Conservation (phyloP, 1,140 invertebrate species). For the Zophobas atratus region DNA sequence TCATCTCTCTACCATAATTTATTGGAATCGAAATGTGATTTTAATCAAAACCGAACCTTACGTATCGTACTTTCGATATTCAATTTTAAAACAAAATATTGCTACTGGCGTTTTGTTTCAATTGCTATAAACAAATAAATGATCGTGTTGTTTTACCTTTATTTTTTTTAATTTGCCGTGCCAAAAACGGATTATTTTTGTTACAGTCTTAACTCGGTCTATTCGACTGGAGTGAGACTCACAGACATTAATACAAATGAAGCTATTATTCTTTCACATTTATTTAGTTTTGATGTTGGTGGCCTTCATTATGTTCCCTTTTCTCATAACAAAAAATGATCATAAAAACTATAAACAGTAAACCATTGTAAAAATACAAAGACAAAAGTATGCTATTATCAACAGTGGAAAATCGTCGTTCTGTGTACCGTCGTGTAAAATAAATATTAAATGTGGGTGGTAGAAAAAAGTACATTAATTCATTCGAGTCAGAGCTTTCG, state of each 20-base stretch:
- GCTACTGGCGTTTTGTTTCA: neutral
- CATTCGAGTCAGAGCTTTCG: too few species aligned
- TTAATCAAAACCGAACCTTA: conserved; percentile 20
- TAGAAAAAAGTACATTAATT: too few species aligned
- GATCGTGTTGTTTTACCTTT: neutral
- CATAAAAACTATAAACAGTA: conserved; percentile 1
- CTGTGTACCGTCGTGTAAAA: neutral
- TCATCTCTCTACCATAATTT: conserved; percentile 4
- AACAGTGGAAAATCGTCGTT: neutral
- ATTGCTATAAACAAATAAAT: neutral
- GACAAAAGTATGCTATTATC: neutral
- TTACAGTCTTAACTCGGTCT: neutral
- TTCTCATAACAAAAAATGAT: neutral
- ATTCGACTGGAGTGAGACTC: neutral
- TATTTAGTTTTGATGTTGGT: neutral
- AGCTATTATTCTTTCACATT: neutral
- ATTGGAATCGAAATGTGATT: conserved; percentile 22
- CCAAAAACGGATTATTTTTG: too few species aligned
- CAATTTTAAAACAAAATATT: conserved; percentile 5
- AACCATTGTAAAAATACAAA: conserved; percentile 3
- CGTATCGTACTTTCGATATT: neutral
- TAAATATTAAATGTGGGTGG: too few species aligned
- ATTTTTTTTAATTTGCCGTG: too few species aligned
- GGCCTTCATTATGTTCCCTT: neutral
- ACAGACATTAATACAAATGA: neutral